Base-by-base conservation (phyloP, 2,888 invertebrate species). In the Cheilosia impressa region DNA sequence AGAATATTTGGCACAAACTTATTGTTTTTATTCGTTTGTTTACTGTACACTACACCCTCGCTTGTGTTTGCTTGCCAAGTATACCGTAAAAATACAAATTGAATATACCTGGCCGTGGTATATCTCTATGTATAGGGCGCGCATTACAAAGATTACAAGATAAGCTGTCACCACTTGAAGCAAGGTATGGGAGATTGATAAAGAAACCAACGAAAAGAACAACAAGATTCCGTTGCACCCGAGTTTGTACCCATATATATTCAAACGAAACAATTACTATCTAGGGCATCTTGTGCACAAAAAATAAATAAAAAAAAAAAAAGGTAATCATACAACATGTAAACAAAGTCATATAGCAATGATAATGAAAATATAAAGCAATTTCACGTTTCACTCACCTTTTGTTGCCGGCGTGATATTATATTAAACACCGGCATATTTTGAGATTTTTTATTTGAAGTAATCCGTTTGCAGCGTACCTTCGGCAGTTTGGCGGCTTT, bases 401-500 rank as follows among this genome's bases (percentile, higher is more conserved):
- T 94, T 90, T 93, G 94, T 90, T 93, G 94, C 90, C 94, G 93
- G 90, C 94, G 93, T 87, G 94, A 93, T 90, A 94, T 93, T 88
- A 94, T 94, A 91, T 94, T 94, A 91, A 94, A 94, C 88, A 94
- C 94, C 88, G 94, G 94, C 94, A 94, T 94, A 88, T 87, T 88
- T 79, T 87, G 57, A 66, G 75, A 72, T 78, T 87, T 78, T 81
- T 62, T 87, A 50, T 82, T 50, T 24, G 58, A 43, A 60, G 41
- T 63, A 52, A 72, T 78, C 63, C 80, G 57, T 71, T 84, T 85
- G 79, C 73, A 78, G 63, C 87, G 77, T 88, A 83, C 78, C 72
- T 87, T 87, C 87, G 88, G 87, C 88, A 88, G 87, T 88, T 88
- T 89, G 87, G 75, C 84, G 80, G 65, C 41, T 75, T 84, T 82